Base-by-base conservation (phyloP, 2,888 invertebrate genomes). In the Cryptus viduatorius region DNA sequence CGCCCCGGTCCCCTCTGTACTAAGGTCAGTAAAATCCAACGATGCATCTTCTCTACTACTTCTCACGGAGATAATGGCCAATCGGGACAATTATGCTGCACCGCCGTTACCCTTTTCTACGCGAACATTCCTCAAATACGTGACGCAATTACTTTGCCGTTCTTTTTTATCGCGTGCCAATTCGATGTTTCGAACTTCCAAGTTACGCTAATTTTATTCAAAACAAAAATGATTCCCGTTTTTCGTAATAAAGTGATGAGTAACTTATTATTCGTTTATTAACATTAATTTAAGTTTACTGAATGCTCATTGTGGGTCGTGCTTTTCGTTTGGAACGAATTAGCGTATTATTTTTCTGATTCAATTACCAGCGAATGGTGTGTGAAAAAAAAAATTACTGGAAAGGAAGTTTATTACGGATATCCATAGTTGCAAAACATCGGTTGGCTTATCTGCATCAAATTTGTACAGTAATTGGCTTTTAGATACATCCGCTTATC, bases 21-120 rank as follows among this genome's bases (percentile, higher is more conserved):
- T 29, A 16, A 59, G 69, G 67, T 84, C 82, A 82, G 78, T 81
- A 79, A 82, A 65, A 77, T 73, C 56, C 83, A 80, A 65, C 56
- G 69, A 56, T 78, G 71, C 78, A 42, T 61, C 50, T 46, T 50
- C 42, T 1, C 78, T 79, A 37, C 14, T 14, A 61, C 59, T 61
- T 61, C 31, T 14, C 59, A 24, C 24, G 29, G 59, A 61, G 29
- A 48, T 73, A 29, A 61, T 46, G 29, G 59, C 24, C 16, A 65
- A 75, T 64, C 64, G 14, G 76, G 16, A 29, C 76, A 59, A 72
- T 72, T 72, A 59, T 56, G 42, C 24, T 44, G 56, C 42, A 19
- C n/a, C 72, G 44, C 44, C 24, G 42, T 72, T 59, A 59, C 24
- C 72, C 42, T 50, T 44, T 42, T n/a, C 14, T 37, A 14, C 56